Base-by-base conservation (phyloP, 2,113 vertebrate species). In the Osmerus mordax region DNA sequence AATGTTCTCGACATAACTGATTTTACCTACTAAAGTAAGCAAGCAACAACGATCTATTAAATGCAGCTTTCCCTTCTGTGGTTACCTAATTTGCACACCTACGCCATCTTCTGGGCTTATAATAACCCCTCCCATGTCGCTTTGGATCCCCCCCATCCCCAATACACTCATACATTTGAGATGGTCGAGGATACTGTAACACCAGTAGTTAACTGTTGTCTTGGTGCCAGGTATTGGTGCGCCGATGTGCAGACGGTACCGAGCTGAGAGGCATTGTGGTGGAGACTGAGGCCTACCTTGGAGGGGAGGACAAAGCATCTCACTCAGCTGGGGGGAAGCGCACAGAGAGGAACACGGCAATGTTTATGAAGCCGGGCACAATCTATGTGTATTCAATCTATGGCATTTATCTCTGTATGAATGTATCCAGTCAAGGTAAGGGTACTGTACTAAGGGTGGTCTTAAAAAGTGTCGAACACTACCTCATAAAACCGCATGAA, bases 291-390 rank as follows among this genome's bases (percentile, higher is more conserved):
- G 95, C 97, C 0, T 99, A 99, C 84, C 86, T 96, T 75, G 96
- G 97, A 36, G 95, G 96, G 0, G 95, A 97, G 25, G 97, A 99
- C 82, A 89, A 92, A 76, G 97, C 97, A 1, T 97, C 97, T 15
- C 97, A 99, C 82, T 99, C 97, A 0, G 93, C 91, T 13, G 96
- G 96, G 1, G 97, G 97, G 65, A 95, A 93, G 80, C 94, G 92
- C 79, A 99, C 96, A 0, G 77, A 92, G 12, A 92, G 97, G 11
- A 99, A 98, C 18, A 78, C 90, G 0, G 94, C 95, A 1, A 99
- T 99, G 97, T 99, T 96, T 88, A 99, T 99, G 97, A 92, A 90
- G 66, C 96, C 97, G 0, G 97, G 97, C 28, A 98, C 97, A 3
- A 90, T 98, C 54, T 99, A 99, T 0, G 96, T 99, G 13, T 99